Evolutionary conservation across 2,797 vertebrate species (phyloP).

Genomic region (Sebastes paucispinis): DNA sequence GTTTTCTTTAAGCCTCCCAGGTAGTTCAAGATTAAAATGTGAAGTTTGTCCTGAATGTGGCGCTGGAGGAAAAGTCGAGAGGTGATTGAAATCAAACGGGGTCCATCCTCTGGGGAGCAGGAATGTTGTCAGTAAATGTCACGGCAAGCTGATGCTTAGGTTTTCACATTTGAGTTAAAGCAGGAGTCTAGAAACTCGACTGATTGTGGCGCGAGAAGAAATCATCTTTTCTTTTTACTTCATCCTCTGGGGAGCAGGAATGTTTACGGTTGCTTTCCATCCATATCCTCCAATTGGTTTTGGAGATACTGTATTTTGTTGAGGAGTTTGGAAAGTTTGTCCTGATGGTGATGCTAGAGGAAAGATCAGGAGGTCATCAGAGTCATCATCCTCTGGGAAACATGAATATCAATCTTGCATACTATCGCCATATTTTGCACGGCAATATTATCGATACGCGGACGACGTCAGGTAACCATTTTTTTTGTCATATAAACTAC

Average conservation of each 20-base stretch:
- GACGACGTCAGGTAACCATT: no score
- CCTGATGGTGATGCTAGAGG: background rate
- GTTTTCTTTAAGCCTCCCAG: background rate
- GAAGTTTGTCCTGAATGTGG: background rate
- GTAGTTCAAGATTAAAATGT: background rate
- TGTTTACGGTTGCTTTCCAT: background rate
- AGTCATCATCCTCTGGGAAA: background rate
- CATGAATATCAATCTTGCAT: background rate
- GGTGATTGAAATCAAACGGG: no score
- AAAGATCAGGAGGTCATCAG: background rate
- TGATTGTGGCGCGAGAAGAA: background rate
- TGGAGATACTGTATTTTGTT: background rate
- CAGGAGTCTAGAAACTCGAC: background rate
- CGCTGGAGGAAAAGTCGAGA: background rate
- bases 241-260: background rate
- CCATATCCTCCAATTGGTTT: background rate
- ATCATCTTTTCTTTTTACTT: background rate
- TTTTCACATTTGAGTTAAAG: background rate
- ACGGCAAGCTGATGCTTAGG: background rate
- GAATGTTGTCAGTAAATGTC: background rate
- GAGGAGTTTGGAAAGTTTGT: background rate
- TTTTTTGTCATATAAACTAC: no score
- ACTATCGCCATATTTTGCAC: no score
- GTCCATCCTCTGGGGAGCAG: conserved; percentile 25
- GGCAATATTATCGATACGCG: no score